Conservation (phyloP, 2,888 invertebrate species). For the Punctoribates punctum region DNA sequence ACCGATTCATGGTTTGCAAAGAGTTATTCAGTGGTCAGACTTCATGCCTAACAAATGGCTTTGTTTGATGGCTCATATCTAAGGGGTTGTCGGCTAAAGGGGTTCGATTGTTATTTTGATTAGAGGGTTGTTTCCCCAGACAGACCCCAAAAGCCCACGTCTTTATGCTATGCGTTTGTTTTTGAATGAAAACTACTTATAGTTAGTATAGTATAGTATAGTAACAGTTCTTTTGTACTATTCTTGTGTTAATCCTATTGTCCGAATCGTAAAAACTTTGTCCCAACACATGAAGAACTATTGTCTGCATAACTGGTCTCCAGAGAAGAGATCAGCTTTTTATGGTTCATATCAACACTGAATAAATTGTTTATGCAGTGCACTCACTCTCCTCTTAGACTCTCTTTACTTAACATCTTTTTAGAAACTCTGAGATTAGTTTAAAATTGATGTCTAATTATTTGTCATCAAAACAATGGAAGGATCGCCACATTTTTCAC, state of each 20-base stretch:
- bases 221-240: not conserved
- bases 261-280: constrained; percentile 13
- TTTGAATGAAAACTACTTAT: not conserved
- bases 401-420: not conserved
- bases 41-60: constrained; percentile 20
- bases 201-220: too few relatives aligned
- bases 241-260: constrained; percentile 26
- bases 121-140: not conserved
- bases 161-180: constrained; percentile 17
- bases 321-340: constrained; percentile 22
- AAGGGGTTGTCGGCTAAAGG: not conserved
- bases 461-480: constrained; percentile 32
- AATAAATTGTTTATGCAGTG: not conserved
- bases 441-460: constrained; percentile 22
- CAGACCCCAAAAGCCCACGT: constrained; percentile 19
- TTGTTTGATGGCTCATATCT: constrained; percentile 22
- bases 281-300: not conserved
- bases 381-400: not conserved
- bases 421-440: not conserved
- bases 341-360: constrained; percentile 8
- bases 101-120: constrained; percentile 25
- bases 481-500: not conserved
- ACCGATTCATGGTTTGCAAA: not conserved
- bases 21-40: constrained; percentile 32
- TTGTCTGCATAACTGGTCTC: constrained; percentile 8